Base-by-base conservation (phyloP, 2,113 vertebrate species). In the Pomatostomus ruficeps region DNA sequence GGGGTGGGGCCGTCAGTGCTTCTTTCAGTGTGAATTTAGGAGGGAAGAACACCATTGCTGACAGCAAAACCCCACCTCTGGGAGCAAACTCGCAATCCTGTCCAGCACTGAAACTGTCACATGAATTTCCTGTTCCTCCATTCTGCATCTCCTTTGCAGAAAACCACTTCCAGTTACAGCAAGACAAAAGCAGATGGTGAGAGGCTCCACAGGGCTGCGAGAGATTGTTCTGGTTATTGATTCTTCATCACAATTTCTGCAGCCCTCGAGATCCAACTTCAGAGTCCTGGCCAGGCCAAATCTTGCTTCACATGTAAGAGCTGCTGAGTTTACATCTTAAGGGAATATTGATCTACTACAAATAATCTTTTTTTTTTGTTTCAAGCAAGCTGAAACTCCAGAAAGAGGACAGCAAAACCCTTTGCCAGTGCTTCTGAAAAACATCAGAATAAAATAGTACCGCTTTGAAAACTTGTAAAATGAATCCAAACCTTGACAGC, bases 281-380 rank as follows among this genome's bases (percentile, higher is more conserved):
- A 74, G 42, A 73, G 61, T 58, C 79, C 54, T 87, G 80, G 81
- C 58, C 88, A 84, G 79, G 63, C 87, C 78, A 70, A 71, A 87
- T 43, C 91, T 82, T 87, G 80, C 76, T 85, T 55, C 76, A 15
- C 79, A 79, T 85, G n/a, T 7, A 87, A 71, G 67, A 91, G 85
- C 68, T 66, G 85, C 93, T 91, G 90, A 46, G 11, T 91, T 93
- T 88, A 91, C 73, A 89, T 91, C 77, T 94, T 73, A 42, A 92
- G 82, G 88, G 58, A 91, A 55, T 91, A 95, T 95, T 89, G 96
- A 95, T 97, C 62, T 73, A 48, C 70, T 85, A 48, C 46, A 87
- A 94, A 91, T 76, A 52, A 82, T 89, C 19, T 48, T 54, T 74
- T 63, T 72, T 78, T 66, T 35, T 70, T 93, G 66, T 94, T 94